Evolutionary conservation across 2,113 vertebrate genomes (phyloP).

Genomic region (Chaetodon auriga): DNA sequence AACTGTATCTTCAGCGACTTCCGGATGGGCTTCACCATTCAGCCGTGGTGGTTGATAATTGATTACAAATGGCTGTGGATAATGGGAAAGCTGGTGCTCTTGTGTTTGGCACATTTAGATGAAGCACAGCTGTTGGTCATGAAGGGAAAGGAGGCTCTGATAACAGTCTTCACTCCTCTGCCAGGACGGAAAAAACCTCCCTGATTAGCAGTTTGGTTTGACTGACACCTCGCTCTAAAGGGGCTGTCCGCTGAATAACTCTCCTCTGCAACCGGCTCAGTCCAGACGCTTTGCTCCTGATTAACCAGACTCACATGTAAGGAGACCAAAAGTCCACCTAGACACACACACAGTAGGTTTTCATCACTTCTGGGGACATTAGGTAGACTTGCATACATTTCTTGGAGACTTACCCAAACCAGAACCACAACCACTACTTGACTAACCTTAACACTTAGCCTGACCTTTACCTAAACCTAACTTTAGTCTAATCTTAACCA

Average conservation of each 20-base stretch:
- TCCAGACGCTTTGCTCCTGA: background rate
- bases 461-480: too few relatives aligned
- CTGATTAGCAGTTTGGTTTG: constrained; percentile 39
- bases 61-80: constrained; percentile 44
- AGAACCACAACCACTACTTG: too few relatives aligned
- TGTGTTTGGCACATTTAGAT: constrained; percentile 34
- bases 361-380: too few relatives aligned
- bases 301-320: background rate
- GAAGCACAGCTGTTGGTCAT: constrained; percentile 53
- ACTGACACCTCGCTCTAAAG: constrained; percentile 18
- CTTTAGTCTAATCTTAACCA: too few relatives aligned
- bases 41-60: background rate
- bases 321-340: background rate
- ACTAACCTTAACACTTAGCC: too few relatives aligned
- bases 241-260: background rate
- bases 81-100: constrained; percentile 46
- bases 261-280: background rate
- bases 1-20: constrained; percentile 3
- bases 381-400: too few relatives aligned
- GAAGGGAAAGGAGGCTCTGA: constrained; percentile 33
- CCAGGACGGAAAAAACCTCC: constrained; percentile 15
- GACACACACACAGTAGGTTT: background rate
- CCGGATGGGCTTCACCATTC: constrained; percentile 32
- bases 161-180: constrained; percentile 34
- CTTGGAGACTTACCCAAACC: too few relatives aligned